A percentile compares a stretch with the other conserved stretches of the same genome.
These are phyloP conservation scores for Astropecten irregularis DNA, from an alignment of 53 echinoderm and acorn worm species.

Conservation along the genomic window DNA sequence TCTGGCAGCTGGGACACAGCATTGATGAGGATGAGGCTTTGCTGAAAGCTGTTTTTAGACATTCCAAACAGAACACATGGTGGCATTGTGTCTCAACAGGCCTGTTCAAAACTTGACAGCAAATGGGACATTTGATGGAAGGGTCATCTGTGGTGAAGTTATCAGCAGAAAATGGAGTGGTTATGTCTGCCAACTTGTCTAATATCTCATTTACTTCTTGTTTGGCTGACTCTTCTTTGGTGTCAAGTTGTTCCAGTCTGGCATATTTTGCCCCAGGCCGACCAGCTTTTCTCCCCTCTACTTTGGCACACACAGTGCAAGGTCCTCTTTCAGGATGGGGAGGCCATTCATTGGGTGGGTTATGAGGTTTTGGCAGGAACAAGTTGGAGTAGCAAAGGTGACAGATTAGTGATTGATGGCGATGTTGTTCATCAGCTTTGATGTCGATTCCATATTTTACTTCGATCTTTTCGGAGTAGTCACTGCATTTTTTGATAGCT, in stretches of 20 bases:
- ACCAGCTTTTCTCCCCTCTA: too few relatives aligned
- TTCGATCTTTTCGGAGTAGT: constrained; percentile 3
- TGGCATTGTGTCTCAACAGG: constrained; percentile 15
- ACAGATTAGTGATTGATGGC: constrained; percentile 6
- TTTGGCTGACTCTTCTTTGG: background rate
- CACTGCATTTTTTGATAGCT: constrained; percentile 4
- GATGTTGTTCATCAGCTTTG: constrained; percentile 6
- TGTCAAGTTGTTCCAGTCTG: too few relatives aligned
- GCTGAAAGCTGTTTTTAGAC: background rate
- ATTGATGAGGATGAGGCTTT: constrained; percentile 12
- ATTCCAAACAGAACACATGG: constrained; percentile 14
- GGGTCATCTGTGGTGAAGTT: background rate
- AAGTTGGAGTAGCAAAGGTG: too few relatives aligned
- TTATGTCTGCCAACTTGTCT: too few relatives aligned
- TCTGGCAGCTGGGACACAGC: too few relatives aligned
- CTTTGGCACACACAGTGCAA: too few relatives aligned
- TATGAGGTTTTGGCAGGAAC: background rate
- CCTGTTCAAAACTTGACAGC: constrained; percentile 10
- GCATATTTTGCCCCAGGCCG: too few relatives aligned
- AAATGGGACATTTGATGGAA: too few relatives aligned
- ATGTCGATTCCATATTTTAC: too few relatives aligned
- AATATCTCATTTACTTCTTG: background rate
- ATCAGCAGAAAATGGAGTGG: background rate
- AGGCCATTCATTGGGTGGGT: constrained; percentile 28
- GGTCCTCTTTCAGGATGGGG: constrained; percentile 12